Conservation (phyloP, 2,113 vertebrate species). For the Hippocampus barbouri region DNA sequence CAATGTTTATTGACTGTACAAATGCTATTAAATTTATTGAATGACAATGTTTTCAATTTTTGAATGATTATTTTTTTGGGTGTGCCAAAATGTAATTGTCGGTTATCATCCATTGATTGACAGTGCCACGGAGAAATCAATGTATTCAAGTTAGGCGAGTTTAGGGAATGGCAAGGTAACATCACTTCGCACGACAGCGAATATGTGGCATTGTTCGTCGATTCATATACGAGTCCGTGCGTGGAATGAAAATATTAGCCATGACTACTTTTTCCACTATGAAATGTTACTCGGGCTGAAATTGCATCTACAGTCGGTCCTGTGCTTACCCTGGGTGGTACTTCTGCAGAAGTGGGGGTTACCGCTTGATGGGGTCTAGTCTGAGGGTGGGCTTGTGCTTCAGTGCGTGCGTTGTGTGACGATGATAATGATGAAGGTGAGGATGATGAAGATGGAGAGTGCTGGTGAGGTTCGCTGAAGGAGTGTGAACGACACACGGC, state of each 20-base stretch:
- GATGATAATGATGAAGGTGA: constrained; percentile 43
- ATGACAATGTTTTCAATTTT: too few species aligned
- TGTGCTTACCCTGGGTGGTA: constrained; percentile 90
- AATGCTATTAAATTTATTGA: too few species aligned
- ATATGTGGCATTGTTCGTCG: too few species aligned
- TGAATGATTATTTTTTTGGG: too few species aligned
- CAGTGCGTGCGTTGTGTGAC: constrained; percentile 80
- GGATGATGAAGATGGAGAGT: constrained; percentile 45
- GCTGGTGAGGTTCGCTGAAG: constrained; percentile 83
- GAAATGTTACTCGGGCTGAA: not conserved
- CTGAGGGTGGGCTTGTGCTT: constrained; percentile 82
- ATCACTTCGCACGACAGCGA: too few species aligned
- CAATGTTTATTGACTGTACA: not conserved
- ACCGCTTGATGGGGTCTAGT: constrained; percentile 77
- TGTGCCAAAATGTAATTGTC: not conserved
- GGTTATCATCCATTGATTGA: not conserved
- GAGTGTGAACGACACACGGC: constrained; percentile 84
- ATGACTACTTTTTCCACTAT: not conserved
- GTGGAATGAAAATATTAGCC: not conserved
- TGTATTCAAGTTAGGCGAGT: too few species aligned
- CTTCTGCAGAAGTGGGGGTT: constrained; percentile 80
- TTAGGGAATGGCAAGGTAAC: too few species aligned
- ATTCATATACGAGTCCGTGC: too few species aligned
- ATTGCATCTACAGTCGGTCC: not conserved
- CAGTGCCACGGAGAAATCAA: too few species aligned